Base-by-base conservation (phyloP, 2,113 vertebrate species). In the Paraplagusia blochii region DNA sequence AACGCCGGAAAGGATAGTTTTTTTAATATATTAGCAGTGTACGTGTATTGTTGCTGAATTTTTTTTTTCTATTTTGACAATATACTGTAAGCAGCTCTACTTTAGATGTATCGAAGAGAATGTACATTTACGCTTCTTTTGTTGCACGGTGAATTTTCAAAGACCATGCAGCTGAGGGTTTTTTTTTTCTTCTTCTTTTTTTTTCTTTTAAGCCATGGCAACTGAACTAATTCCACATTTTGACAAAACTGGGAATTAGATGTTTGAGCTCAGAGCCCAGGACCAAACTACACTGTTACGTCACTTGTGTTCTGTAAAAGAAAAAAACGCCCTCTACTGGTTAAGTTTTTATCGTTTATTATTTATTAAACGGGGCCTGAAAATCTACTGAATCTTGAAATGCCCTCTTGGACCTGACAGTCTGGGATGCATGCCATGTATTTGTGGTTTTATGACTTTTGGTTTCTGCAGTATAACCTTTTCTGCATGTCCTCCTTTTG, bases 41-140 rank as follows among this genome's bases (percentile, higher is more conserved):
- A 63, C 49, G 39, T 68, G 48, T 69, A 40, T 44, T 67, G 63
- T 74, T 66, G 80, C 76, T 80, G 63, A 58, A 58, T 56, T 35
- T 45, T 39, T 79, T 57, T 57, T 12, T 66, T 36, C 48, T 36
- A 45, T 62, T 74, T 69, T 58, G 22, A 29, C 2, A 29, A 29
- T 29, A 29, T 14, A 9, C 44, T 57, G 71, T 76, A 55, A 64
- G 44, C 65, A 64, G 53, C 46, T 55, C 61, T 56, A 70, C 34
- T 67, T 17, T 67, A 18, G 82, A 63, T 76, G 66, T 76, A 69
- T 68, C 7, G 34, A 69, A 60, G 51, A 44, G 81, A 87, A 87
- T 85, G 84, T 84, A 29, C 22, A 29, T 77, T 70, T 70, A 66
- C 66, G 39, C 56, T 49, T 52, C 47, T 60, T 52, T 63, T 66